A percentile compares a stretch with the other conserved stretches of the same genome.
These are phyloP conservation scores for Drosophila sordidula DNA, from an alignment of 2,888 invertebrate genomes.

Conservation along the genomic window DNA sequence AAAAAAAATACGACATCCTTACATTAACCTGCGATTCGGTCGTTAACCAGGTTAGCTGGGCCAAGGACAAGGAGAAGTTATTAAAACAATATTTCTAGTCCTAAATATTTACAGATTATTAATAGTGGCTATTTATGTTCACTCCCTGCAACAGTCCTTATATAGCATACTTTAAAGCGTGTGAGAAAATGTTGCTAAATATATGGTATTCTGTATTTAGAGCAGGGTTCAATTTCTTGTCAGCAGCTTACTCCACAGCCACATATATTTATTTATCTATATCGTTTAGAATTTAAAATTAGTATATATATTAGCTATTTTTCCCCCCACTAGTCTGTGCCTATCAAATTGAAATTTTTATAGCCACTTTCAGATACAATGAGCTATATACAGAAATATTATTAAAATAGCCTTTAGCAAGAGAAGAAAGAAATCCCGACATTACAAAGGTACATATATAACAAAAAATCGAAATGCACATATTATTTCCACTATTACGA, in stretches of 20 bases:
- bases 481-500: background rate
- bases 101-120: too few species aligned
- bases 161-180: conserved; percentile 39
- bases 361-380: conserved; percentile 5
- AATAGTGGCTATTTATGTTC: too few species aligned
- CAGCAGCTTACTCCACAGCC: background rate
- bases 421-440: background rate
- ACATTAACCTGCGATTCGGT: too few species aligned
- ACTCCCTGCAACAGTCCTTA: conserved; percentile 1
- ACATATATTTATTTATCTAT: conserved; percentile 2
- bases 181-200: background rate
- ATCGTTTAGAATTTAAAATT: background rate
- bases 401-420: conserved; percentile 21
- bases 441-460: background rate
- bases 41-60: too few species aligned
- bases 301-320: conserved; percentile 5
- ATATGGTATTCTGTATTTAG: conserved; percentile 7
- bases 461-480: background rate
- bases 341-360: conserved; percentile 6
- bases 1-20: too few species aligned
- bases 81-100: too few species aligned
- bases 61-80: too few species aligned
- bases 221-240: conserved; percentile 4
- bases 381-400: conserved; percentile 1
- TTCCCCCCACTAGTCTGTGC: background rate